These are phyloP conservation scores for Cydia splendana DNA, from an alignment of 1,140 invertebrate genomes.

Conservation along the genomic window DNA sequence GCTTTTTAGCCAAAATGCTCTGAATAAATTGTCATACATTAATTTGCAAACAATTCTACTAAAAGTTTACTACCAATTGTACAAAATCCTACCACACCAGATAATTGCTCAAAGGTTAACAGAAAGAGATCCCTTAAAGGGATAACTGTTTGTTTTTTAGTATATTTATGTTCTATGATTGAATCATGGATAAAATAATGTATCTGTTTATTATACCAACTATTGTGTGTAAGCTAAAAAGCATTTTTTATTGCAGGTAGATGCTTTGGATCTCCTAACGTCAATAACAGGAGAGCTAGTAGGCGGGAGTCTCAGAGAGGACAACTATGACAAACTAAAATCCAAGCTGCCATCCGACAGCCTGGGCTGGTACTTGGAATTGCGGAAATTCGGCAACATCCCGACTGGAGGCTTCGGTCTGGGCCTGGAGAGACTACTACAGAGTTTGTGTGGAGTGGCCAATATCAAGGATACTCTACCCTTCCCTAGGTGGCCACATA, in stretches of 20 bases:
- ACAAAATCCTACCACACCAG: no score
- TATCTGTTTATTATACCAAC: no score
- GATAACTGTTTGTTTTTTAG: no score
- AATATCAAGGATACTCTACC: conserved; percentile 97
- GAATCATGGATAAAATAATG: no score
- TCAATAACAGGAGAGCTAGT: conserved; percentile 95
- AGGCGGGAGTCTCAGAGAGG: conserved; percentile 96
- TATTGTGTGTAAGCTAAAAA: no score
- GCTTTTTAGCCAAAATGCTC: conserved; percentile 25
- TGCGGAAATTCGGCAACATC: conserved; percentile 93
- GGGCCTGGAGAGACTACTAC: conserved; percentile 95
- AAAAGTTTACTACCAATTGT: no score
- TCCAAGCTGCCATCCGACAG: conserved; percentile 82
- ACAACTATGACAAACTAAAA: conserved; percentile 85
- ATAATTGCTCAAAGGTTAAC: no score
- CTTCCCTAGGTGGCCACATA: conserved; percentile 96
- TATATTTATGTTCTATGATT: no score
- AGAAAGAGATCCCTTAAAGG: no score
- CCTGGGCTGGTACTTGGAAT: conserved; percentile 94
- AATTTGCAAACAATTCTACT: conserved; percentile 21
- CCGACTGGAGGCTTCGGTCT: conserved; percentile 97
- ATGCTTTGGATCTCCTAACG: conserved; percentile 92
- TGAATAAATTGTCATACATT: no score
- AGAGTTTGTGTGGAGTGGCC: conserved; percentile 87
- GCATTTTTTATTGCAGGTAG: conserved; percentile 57